These are phyloP conservation scores for Stictonetta naevosa DNA, from an alignment of 2,113 vertebrate species.

Conservation along the genomic window DNA sequence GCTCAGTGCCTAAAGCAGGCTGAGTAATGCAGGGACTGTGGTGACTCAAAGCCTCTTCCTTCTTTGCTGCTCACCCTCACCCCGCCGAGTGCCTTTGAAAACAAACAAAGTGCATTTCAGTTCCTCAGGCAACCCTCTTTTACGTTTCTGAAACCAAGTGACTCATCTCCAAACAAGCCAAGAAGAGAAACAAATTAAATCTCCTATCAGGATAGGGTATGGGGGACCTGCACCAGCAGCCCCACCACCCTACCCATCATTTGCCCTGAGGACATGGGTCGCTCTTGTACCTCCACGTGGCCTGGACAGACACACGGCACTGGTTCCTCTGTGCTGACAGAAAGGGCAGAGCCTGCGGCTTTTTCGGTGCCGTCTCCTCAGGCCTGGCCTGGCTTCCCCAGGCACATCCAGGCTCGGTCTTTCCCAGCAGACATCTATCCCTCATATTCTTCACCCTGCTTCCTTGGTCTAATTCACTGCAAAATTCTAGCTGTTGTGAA, in stretches of 20 bases:
- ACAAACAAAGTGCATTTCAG: conserved; percentile 30
- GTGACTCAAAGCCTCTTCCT: conserved; percentile 58
- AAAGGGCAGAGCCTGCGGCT: not conserved
- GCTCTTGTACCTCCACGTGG: not conserved
- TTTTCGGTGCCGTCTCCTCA: accelerated
- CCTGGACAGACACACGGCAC: accelerated
- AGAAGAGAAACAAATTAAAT: not conserved
- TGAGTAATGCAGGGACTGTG: not conserved
- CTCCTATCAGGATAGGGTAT: not conserved
- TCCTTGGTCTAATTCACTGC: not conserved
- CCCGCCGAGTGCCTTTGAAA: not conserved
- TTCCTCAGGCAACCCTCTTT: not conserved
- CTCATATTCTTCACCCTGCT: not conserved
- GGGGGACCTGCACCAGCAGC: not conserved
- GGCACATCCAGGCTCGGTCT: not conserved
- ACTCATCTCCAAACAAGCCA: not conserved
- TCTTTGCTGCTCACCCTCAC: conserved; percentile 44
- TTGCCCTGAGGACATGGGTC: not conserved
- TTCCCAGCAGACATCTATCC: too few relatives aligned
- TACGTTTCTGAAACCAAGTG: not conserved
- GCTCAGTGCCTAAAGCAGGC: not conserved
- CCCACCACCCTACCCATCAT: accelerated
- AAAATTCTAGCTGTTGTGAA: not conserved
- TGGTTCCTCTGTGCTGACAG: accelerated
- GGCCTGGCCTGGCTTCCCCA: not conserved